These are phyloP conservation scores for Macrotis lagotis DNA, from an alignment of 2,113 vertebrate species.

Conservation along the genomic window DNA sequence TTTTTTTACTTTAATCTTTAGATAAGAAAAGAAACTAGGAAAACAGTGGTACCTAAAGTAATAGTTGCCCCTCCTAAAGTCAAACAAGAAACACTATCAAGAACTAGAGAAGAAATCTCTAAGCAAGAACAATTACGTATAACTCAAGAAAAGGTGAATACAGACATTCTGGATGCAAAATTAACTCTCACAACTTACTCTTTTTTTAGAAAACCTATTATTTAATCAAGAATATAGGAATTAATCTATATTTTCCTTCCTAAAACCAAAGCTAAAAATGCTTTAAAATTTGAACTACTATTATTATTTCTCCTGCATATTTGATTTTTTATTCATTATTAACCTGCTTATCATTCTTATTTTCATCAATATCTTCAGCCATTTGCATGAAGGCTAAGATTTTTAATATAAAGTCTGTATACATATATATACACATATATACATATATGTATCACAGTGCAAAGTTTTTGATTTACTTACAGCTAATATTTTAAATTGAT, in stretches of 20 bases:
- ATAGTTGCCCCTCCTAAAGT: constrained; percentile 83
- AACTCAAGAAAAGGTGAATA: constrained; percentile 87
- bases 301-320: constrained; percentile 37
- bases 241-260: constrained; percentile 63
- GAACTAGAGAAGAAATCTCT: constrained; percentile 82
- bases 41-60: constrained; percentile 83
- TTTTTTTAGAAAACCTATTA: constrained; percentile 60
- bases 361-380: constrained; percentile 10
- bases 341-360: constrained; percentile 27
- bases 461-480: not conserved
- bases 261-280: constrained; percentile 44
- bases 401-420: constrained; percentile 39
- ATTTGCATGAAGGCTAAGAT: constrained; percentile 56
- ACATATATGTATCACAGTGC: not conserved
- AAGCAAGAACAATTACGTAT: constrained; percentile 83
- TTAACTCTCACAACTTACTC: constrained; percentile 56
- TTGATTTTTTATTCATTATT: constrained; percentile 54
- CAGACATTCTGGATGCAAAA: constrained; percentile 23
- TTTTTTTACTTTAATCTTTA: constrained; percentile 73
- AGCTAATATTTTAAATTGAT: constrained; percentile 53
- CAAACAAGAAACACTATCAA: constrained; percentile 81
- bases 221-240: constrained; percentile 37
- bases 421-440: not conserved
- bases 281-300: constrained; percentile 10
- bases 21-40: constrained; percentile 85